Evolutionary conservation across 2,888 invertebrate species (phyloP), one percentile per base, ranked within the genome.

Genomic region (Encarsia formosa): DNA sequence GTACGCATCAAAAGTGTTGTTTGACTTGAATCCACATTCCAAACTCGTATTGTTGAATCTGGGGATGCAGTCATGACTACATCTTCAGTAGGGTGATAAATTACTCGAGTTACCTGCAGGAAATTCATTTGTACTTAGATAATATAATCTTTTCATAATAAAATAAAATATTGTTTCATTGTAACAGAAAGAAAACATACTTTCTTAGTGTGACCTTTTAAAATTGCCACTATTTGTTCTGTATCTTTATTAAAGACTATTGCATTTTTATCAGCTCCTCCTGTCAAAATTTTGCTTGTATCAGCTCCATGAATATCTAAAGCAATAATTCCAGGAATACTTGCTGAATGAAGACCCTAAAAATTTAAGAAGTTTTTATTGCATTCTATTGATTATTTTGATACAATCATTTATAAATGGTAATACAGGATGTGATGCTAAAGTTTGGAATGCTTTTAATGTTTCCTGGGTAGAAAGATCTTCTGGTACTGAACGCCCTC

Each of bases 161-260:
- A 1, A n/a, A n/a, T n/a, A n/a, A n/a, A n/a, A n/a, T n/a, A n/a
- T n/a, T n/a, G n/a, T n/a, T n/a, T n/a, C n/a, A n/a, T n/a, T n/a
- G n/a, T n/a, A n/a, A n/a, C n/a, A n/a, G 13, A 29, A 9, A 9
- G 29, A 23, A 37, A 16, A 15, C 11, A 13, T 60, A 69, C 72
- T 79, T 96, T 97, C 79, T 97, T 98, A 2, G 87, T 85, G 69
- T 96, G 95, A 0, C 99, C 93, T 76, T 95, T 95, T 34, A 95
- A 79, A 61, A 92, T 88, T 46, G 93, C 87, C 44, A 92, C 87
- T 37, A 94, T 90, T 77, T 98, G 95, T 75, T 98, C 97, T 1
- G 93, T 95, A 71, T 96, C 94, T 77, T 94, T 95, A 78, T 99
- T 96, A 77, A 98, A 99, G 29, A 99, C 92, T 1, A 96, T 94